A percentile compares a stretch with the other conserved stretches of the same genome.
Evolutionary conservation across 2,888 invertebrate genomes (phyloP).

Genomic region (Papilio demoleus): DNA sequence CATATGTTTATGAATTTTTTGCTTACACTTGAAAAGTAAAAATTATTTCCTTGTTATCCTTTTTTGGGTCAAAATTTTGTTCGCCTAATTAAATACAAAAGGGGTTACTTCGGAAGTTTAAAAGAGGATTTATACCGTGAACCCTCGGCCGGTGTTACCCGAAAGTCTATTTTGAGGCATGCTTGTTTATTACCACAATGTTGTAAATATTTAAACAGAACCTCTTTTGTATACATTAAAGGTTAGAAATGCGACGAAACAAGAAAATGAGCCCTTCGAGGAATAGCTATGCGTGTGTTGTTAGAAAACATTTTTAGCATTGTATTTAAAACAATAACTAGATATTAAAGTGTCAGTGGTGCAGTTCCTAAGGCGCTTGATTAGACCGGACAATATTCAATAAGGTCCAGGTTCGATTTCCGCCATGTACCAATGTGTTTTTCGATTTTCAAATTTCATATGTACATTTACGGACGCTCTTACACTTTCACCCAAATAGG

Average conservation of each 20-base stretch:
- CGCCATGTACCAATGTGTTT: too few relatives aligned
- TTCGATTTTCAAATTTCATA: too few relatives aligned
- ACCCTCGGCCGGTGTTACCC: constrained; percentile 15
- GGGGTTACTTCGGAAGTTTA: constrained; percentile 27
- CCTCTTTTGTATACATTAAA: constrained; percentile 14
- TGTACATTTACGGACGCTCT: too few relatives aligned
- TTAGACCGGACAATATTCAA: too few relatives aligned
- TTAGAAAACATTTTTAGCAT: not conserved
- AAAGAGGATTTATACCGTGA: constrained; percentile 25
- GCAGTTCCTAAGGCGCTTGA: too few relatives aligned
- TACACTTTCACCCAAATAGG: too few relatives aligned
- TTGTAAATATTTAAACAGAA: constrained; percentile 14
- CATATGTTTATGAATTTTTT: not conserved
- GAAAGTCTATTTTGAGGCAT: constrained; percentile 20
- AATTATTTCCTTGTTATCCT: not conserved
- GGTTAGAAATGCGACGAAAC: not conserved
- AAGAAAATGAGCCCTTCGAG: not conserved
- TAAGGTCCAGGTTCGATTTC: too few relatives aligned
- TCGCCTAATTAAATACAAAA: constrained; percentile 28
- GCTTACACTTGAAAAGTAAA: not conserved
- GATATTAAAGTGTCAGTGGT: too few relatives aligned
- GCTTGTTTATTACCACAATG: constrained; percentile 19
- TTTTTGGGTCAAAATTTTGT: constrained; percentile 9
- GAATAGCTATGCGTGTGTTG: not conserved
- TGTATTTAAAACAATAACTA: too few relatives aligned